Conservation (phyloP, 2,797 vertebrate genomes). For the Microctenopoma steveboyesi region DNA sequence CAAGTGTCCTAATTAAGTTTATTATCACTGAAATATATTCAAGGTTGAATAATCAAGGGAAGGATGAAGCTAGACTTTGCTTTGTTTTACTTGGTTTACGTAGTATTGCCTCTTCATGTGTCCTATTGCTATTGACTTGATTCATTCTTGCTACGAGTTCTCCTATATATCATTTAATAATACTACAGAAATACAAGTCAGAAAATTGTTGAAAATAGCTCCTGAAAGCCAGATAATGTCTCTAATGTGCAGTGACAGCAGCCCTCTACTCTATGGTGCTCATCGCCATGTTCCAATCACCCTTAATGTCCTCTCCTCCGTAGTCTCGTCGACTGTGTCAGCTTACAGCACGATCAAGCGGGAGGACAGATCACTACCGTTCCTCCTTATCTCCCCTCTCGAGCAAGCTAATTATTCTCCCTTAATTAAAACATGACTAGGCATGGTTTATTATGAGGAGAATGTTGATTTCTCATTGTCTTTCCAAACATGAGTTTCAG, state of each 20-base stretch:
- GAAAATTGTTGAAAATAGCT: too few relatives aligned
- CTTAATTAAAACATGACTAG: slow-evolving; percentile 77
- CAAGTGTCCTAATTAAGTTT: slow-evolving; percentile 3
- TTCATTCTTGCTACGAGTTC: too few relatives aligned
- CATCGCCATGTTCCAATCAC: slow-evolving; percentile 30
- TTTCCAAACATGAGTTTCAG: slow-evolving; percentile 64
- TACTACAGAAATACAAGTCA: too few relatives aligned
- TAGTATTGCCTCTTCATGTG: background rate
- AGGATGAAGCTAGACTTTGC: background rate
- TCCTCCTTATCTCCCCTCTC: slow-evolving; percentile 58
- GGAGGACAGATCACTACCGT: slow-evolving; percentile 48
- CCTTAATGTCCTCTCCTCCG: slow-evolving; percentile 41
- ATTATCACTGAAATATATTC: background rate
- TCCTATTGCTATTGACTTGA: background rate
- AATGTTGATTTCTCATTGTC: slow-evolving; percentile 63
- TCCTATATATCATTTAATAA: too few relatives aligned
- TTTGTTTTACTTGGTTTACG: too few relatives aligned
- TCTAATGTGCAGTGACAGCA: slow-evolving; percentile 32
- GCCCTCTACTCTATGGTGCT: slow-evolving; percentile 32
- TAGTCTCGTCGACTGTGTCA: slow-evolving; percentile 35
- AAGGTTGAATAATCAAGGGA: background rate
- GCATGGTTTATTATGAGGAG: slow-evolving; percentile 62
- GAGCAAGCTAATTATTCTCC: slow-evolving; percentile 70
- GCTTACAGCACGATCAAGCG: slow-evolving; percentile 38
- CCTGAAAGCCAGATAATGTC: background rate